Conservation (phyloP, 2,797 vertebrate genomes). For the Oryzias dopingdopingensis region DNA sequence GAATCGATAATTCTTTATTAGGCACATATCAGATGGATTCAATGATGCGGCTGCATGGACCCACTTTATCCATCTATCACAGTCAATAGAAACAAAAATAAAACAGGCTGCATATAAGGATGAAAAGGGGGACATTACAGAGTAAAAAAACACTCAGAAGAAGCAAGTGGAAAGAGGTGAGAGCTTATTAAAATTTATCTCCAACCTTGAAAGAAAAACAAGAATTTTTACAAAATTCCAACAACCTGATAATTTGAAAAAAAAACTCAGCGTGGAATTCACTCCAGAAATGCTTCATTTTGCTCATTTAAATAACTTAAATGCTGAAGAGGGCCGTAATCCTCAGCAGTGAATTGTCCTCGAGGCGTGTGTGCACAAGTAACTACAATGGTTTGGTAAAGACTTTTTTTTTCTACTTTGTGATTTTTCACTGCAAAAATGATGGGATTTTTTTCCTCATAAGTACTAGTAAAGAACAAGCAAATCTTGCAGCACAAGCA, state of each 20-base stretch:
- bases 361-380: slow-evolving; percentile 12
- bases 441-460: slow-evolving; percentile 15
- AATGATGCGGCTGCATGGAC: neutral
- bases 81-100: slow-evolving; percentile 8
- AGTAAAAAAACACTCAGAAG: neutral
- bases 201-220: slow-evolving; percentile 15
- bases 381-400: neutral
- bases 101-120: slow-evolving; percentile 11
- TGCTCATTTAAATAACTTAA: neutral
- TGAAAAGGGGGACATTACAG: slow-evolving; percentile 6
- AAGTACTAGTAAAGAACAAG: slow-evolving; percentile 1
- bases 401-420: too few species aligned
- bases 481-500: too few species aligned
- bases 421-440: slow-evolving; percentile 15
- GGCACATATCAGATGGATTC: slow-evolving; percentile 32
- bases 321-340: slow-evolving; percentile 7
- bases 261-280: too few species aligned
- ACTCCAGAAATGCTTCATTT: neutral
- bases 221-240: neutral
- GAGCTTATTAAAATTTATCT: slow-evolving; percentile 34
- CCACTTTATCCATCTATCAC: slow-evolving; percentile 13
- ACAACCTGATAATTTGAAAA: neutral
- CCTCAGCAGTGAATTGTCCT: slow-evolving; percentile 22
- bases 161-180: neutral
- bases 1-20: slow-evolving; percentile 59